Conservation (phyloP, 2,113 vertebrate genomes). For the Oncorhynchus kisutch region DNA sequence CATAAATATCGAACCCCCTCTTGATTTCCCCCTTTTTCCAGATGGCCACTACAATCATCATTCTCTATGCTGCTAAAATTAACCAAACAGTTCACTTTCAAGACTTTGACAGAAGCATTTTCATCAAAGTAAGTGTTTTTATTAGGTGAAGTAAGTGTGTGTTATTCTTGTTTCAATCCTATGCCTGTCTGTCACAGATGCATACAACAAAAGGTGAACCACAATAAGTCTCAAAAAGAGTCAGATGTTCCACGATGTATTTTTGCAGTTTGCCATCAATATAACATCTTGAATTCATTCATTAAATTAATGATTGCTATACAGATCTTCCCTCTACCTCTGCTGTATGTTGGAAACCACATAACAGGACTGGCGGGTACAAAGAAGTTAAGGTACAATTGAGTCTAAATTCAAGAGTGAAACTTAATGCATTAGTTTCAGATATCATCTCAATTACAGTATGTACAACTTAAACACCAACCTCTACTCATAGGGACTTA, state of each 20-base stretch:
- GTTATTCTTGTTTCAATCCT: not conserved
- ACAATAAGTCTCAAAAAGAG: not conserved
- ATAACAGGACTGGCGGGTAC: constrained; percentile 75
- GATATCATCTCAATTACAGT: not conserved
- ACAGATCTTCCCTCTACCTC: constrained; percentile 75
- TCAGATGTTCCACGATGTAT: not conserved
- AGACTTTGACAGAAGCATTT: constrained; percentile 67
- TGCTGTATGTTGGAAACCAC: constrained; percentile 73
- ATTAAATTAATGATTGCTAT: not conserved
- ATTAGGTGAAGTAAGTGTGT: no score
- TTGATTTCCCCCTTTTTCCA: constrained; percentile 32
- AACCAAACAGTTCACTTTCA: constrained; percentile 63
- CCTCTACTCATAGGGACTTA: not conserved
- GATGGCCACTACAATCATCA: constrained; percentile 70
- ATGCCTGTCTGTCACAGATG: not conserved
- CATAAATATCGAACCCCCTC: no score
- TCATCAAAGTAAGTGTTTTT: constrained; percentile 57
- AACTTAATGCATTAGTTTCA: not conserved
- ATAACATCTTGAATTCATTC: not conserved
- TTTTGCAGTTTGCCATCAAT: not conserved
- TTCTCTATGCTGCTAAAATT: constrained; percentile 71
- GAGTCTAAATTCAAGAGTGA: no score
- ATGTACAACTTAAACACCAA: not conserved
- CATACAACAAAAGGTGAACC: not conserved
- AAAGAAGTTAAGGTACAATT: constrained; percentile 72